Conservation (phyloP, 2,797 vertebrate genomes). For the Capromys pilorides region DNA sequence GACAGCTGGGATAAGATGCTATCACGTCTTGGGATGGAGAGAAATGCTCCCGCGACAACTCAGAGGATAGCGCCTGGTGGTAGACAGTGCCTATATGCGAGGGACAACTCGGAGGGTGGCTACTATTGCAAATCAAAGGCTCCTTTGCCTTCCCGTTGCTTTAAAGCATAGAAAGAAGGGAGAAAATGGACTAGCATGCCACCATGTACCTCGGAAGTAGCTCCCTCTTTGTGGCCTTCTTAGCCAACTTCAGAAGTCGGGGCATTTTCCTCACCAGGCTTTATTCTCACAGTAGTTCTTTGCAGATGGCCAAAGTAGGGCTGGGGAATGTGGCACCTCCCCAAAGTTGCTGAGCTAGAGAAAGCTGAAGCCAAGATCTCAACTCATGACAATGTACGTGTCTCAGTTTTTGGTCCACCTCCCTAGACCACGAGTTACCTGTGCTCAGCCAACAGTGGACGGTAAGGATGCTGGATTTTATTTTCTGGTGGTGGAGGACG, state of each 20-base stretch:
- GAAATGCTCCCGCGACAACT: conserved; percentile 77
- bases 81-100: not conserved
- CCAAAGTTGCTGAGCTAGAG: not conserved
- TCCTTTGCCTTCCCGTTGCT: not conserved
- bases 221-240: not conserved
- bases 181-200: not conserved
- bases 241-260: not conserved
- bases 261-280: not conserved
- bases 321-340: not conserved
- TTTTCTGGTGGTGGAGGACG: not conserved
- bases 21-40: conserved; percentile 73
- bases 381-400: not conserved
- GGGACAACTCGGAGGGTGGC: conserved; percentile 67
- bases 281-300: not conserved
- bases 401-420: not conserved
- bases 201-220: not conserved
- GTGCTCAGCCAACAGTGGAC: not conserved
- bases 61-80: conserved; percentile 53
- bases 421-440: fast-evolving
- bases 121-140: conserved; percentile 61
- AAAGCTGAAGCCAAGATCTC: not conserved
- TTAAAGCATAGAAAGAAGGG: not conserved
- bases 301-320: conserved; percentile 13
- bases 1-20: conserved; percentile 78
- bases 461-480: not conserved